phyloP scores from a whole-genome alignment of 2,113 vertebrate genomes.

The Strix aluco region DNA sequence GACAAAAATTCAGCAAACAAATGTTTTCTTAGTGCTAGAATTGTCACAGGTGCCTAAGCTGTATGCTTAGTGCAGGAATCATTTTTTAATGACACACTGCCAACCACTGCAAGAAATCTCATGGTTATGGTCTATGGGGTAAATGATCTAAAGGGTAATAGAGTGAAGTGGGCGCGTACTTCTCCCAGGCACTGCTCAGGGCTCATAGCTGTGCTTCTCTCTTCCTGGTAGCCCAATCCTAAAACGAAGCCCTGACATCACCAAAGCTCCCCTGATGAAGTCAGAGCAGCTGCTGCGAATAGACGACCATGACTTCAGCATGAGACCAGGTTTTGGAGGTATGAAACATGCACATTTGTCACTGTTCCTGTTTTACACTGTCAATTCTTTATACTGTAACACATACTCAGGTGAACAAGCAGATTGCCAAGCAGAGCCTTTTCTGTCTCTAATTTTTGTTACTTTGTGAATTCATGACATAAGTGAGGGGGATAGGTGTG shows the following conservation, averaged over 20 bases:
- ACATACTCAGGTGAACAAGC: not conserved
- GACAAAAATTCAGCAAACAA: not conserved
- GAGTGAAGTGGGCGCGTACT: fast-evolving
- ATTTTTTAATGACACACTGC: not conserved
- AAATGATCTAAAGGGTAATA: not conserved
- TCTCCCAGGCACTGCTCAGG: not conserved
- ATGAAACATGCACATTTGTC: not conserved
- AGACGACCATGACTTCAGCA: slow-evolving; percentile 97
- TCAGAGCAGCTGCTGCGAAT: slow-evolving; percentile 97
- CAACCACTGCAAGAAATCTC: not conserved
- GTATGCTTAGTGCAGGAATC: not conserved
- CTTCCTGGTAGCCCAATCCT: slow-evolving; percentile 81
- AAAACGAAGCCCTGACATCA: slow-evolving; percentile 94
- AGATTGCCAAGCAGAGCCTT: not conserved
- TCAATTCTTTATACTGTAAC: not conserved
- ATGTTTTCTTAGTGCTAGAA: not conserved
- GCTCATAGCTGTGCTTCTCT: not conserved
- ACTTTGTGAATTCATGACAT: not conserved
- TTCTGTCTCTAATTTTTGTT: not conserved
- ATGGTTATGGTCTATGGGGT: not conserved
- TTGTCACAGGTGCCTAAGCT: not conserved
- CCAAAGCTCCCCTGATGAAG: slow-evolving; percentile 91
- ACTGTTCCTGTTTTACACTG: not conserved
- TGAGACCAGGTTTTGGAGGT: slow-evolving; percentile 99
- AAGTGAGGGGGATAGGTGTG: fast-evolving